Base-by-base conservation (phyloP, 1,140 invertebrate species). In the Bactericera cockerelli region DNA sequence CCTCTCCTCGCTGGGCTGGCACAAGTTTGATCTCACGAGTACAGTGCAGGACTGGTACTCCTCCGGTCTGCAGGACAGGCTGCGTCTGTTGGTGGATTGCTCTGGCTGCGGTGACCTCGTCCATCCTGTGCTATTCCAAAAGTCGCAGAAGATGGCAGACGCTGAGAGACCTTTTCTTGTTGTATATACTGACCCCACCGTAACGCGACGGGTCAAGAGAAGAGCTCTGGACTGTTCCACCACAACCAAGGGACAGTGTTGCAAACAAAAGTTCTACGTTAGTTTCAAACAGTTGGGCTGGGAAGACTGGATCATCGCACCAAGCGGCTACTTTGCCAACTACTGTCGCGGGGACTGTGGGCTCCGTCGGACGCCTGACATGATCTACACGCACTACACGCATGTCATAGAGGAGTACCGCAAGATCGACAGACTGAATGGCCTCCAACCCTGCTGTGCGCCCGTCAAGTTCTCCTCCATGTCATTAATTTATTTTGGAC, bases 261-360 rank as follows among this genome's bases (percentile, higher is more conserved):
- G 91, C 73, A 90, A 92, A 66, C 84, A 93, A 70, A 81, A 84
- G 22, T 89, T 93, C 72, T 91, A 88, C 74, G 88, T 95, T 42
- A 89, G 82, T 70, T 95, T 95, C 74, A 83, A 83, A 63, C 81
- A 87, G 58, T 78, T 95, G 14, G 89, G 89, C 58, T 95, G 91
- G 91, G 89, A 93, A 69, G 89, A 93, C 74, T 93, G 89, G 88
- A 91, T 96, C 67, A 92, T 94, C 62, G 89, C 88, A 33, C 90
- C 91, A 3, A 70, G 68, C 57, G 81, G 81, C 42, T 93, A 94
- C 73, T 87, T 88, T 71, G 90, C 90, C n/a, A 93, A 93, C 72
- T 94, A 93, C 73, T 95, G 92, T 72, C 80, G 84, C 65, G 91
- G 91, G 53, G 86, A 90, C 65, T 95, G 91, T 71, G 81, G 81